Evolutionary conservation across 2,797 vertebrate genomes (phyloP).

Genomic region (Girardinus metallicus): DNA sequence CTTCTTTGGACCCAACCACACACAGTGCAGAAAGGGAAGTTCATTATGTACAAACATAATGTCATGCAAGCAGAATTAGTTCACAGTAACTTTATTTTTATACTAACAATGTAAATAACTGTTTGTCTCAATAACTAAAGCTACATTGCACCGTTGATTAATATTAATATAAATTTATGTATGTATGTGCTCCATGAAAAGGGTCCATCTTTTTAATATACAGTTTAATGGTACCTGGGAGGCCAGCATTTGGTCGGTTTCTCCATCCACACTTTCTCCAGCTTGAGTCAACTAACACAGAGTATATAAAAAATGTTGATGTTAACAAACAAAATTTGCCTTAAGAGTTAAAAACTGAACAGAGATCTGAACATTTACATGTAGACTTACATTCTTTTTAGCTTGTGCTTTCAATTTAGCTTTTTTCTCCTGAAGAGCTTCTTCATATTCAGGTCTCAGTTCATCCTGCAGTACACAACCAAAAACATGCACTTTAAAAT

Average conservation of each 20-base stretch:
- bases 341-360: neutral
- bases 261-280: conserved; percentile 63
- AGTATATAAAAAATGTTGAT: neutral
- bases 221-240: conserved; percentile 71
- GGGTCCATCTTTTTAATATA: conserved; percentile 28
- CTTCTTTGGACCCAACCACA: conserved; percentile 78
- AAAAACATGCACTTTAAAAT: conserved; percentile 12
- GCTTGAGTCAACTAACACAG: conserved; percentile 48
- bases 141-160: neutral
- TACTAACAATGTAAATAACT: neutral
- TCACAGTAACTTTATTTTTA: neutral
- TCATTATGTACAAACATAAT: conserved; percentile 37
- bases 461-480: conserved; percentile 81
- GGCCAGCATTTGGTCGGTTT: conserved; percentile 77
- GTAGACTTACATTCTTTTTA: conserved; percentile 62
- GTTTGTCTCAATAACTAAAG: neutral
- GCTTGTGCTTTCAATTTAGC: conserved; percentile 76
- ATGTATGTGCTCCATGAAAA: conserved; percentile 13
- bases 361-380: neutral
- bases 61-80: conserved; percentile 7
- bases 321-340: neutral
- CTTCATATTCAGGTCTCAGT: conserved; percentile 93
- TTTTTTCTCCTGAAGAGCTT: conserved; percentile 88
- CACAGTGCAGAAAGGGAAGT: conserved; percentile 46
- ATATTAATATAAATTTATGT: neutral